Evolutionary conservation across 2,888 invertebrate species (phyloP), one percentile per base, ranked within the genome.

Genomic region (Phalera bucephala): DNA sequence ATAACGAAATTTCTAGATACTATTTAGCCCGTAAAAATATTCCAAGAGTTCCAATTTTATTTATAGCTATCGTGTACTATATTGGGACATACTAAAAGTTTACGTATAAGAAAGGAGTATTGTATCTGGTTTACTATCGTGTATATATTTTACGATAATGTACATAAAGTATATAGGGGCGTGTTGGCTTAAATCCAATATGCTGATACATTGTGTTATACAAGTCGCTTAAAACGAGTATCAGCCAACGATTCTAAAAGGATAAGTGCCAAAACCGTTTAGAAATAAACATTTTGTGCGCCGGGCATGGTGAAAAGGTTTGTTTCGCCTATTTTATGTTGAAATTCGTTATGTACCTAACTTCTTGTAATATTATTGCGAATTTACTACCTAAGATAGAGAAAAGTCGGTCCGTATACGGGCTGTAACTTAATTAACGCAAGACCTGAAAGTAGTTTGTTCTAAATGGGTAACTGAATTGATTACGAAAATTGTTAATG

Each of bases 141-240:
- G 4, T 29, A 27, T 42, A 26, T 35, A 44, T 33, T 52, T 50
- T 51, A 39, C 29, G 15, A 33, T 36, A 32, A 32, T 29, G 26
- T 25, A 20, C 25, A 25, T 11, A 1, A 22, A 11, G 21, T 21
- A 36, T 37, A 28, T 35, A 13, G 40, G 36, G 44, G 49, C 46
- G 42, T 33, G 22, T 64, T 78, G 78, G 77, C 72, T 26, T 9
- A 2, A 39, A 10, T 58, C 75, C 77, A 78, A 61, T 54, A 51
- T 48, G 46, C 37, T 52, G 48, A 63, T 55, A 64, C 60, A 61
- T 59, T 56, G 58, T 64, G 34, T 46, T 52, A 58, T 57, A 57
- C 45, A 54, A 39, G 50, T 20, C 40, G 48, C 42, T 49, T 47
- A 44, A 51, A 62, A 51, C 42, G 40, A 64, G 43, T 53, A 54